These are phyloP conservation scores for Diarsia brunnea DNA, from an alignment of 2,888 invertebrate species.

Conservation along the genomic window DNA sequence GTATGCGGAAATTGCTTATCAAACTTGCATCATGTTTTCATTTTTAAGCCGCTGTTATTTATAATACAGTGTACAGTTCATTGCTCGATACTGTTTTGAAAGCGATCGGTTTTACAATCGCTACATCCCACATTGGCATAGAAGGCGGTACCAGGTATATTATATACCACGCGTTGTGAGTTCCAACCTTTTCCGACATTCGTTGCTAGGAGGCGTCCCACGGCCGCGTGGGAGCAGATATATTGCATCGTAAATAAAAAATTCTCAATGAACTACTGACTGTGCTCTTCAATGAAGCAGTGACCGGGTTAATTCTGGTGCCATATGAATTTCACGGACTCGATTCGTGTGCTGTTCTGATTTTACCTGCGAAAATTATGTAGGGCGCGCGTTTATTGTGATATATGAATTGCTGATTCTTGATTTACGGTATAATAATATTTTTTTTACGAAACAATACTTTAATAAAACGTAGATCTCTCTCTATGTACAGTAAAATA, in stretches of 20 bases:
- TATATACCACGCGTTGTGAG: constrained; percentile 60
- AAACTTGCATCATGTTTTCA: constrained; percentile 70
- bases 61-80: constrained; percentile 55
- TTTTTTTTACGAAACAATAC: neutral
- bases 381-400: neutral
- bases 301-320: constrained; percentile 71
- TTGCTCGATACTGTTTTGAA: constrained; percentile 51
- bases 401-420: neutral
- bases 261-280: constrained; percentile 75
- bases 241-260: constrained; percentile 81
- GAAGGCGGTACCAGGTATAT: constrained; percentile 45
- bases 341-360: constrained; percentile 10
- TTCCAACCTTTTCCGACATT: constrained; percentile 75
- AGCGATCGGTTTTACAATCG: constrained; percentile 39
- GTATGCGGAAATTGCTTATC: constrained; percentile 74
- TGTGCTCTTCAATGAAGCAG: constrained; percentile 71
- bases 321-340: constrained; percentile 51
- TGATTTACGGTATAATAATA: neutral
- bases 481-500: neutral
- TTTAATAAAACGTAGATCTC: neutral
- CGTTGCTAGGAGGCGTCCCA: constrained; percentile 73
- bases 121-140: constrained; percentile 58
- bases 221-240: constrained; percentile 77
- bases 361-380: constrained; percentile 11
- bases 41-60: constrained; percentile 64